These are phyloP conservation scores for Microchirus variegatus DNA, from an alignment of 2,797 vertebrate genomes.

Conservation along the genomic window DNA sequence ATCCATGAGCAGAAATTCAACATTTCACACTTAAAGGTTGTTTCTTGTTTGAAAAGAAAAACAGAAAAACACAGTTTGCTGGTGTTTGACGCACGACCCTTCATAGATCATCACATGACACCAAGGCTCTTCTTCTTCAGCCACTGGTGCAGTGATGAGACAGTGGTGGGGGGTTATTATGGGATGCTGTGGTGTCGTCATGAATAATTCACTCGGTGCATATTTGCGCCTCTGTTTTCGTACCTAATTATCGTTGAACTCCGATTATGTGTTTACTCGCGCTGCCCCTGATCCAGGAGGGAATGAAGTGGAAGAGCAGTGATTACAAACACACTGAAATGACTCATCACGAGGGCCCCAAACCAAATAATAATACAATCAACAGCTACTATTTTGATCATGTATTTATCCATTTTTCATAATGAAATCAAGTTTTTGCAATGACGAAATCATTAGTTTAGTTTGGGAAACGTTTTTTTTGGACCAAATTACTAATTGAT, in stretches of 20 bases:
- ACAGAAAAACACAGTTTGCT: conserved; percentile 49
- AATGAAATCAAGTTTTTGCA: too few species aligned
- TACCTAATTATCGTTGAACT: conserved; percentile 73
- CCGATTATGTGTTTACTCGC: conserved; percentile 72
- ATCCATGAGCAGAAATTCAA: conserved; percentile 64
- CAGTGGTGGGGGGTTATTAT: conserved; percentile 33
- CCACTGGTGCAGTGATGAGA: conserved; percentile 63
- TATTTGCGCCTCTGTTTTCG: conserved; percentile 66
- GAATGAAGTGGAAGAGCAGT: conserved; percentile 38
- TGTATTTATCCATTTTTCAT: too few species aligned
- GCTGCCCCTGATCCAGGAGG: conserved; percentile 43
- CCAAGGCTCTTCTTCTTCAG: conserved; percentile 14
- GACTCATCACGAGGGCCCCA: background rate
- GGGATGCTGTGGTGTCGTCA: too few species aligned
- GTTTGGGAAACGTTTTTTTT: too few species aligned
- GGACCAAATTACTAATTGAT: too few species aligned
- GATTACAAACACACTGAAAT: conserved; percentile 53
- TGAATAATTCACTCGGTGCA: conserved; percentile 62
- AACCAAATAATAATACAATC: too few species aligned
- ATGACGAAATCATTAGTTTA: too few species aligned
- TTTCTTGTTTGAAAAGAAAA: conserved; percentile 32
- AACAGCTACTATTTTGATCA: too few species aligned
- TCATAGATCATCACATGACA: conserved; percentile 36
- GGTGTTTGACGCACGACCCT: conserved; percentile 56
- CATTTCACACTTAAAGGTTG: conserved; percentile 54